Percentiles rank a stretch among this genome's conserved stretches.
Evolutionary conservation across 2,888 invertebrate genomes (phyloP).

Genomic region (Hemicrepidius hirtus): DNA sequence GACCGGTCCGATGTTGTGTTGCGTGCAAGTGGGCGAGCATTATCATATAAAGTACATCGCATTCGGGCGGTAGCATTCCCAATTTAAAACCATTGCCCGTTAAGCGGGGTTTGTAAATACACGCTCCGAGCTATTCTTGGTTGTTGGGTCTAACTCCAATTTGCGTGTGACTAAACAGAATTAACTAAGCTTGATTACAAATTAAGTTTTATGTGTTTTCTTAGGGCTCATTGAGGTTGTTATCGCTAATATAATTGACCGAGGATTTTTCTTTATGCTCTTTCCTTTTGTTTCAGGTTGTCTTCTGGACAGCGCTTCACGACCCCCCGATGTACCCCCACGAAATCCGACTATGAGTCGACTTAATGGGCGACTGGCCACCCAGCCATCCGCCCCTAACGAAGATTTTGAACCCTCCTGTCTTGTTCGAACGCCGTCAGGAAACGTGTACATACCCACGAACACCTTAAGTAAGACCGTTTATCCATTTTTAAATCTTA

Average conservation of each 20-base stretch:
- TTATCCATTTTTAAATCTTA: neutral
- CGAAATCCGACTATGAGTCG: conserved; percentile 94
- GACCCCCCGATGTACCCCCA: conserved; percentile 92
- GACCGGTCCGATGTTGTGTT: conserved; percentile 28
- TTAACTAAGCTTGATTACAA: conserved; percentile 37
- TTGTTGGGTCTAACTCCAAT: conserved; percentile 37
- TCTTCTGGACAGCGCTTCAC: conserved; percentile 87
- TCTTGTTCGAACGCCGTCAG: conserved; percentile 92
- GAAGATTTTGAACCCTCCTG: conserved; percentile 92
- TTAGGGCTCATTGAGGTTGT: conserved; percentile 12
- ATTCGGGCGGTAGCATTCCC: conserved; percentile 45
- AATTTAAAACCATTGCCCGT: conserved; percentile 40
- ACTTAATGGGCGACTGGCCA: conserved; percentile 90
- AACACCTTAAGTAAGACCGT: conserved; percentile 72
- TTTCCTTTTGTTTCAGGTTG: conserved; percentile 79
- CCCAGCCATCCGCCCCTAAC: conserved; percentile 81
- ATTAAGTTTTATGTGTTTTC: conserved; percentile 38
- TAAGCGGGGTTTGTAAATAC: conserved; percentile 40
- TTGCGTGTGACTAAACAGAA: conserved; percentile 44
- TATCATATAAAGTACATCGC: conserved; percentile 53
- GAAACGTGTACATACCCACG: conserved; percentile 95
- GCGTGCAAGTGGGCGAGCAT: conserved; percentile 53
- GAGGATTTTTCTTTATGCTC: neutral
- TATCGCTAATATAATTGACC: conserved; percentile 8
- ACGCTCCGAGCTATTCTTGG: conserved; percentile 38